phyloP scores from a whole-genome alignment of 2,888 invertebrate genomes.

The Scaeva pyrastri region DNA sequence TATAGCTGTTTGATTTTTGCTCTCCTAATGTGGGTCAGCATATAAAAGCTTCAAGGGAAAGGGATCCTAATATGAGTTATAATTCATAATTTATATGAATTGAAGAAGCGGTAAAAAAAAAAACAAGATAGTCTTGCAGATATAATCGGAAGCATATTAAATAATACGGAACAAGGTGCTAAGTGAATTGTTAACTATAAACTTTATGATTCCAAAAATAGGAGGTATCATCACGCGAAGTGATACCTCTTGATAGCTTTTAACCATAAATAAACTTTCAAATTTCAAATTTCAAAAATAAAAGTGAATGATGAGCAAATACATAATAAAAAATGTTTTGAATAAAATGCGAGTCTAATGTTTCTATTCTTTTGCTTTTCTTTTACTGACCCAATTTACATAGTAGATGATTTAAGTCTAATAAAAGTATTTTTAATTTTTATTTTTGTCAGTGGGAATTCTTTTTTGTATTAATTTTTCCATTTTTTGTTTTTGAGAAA shows the following conservation, averaged over 20 bases:
- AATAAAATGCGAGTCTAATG: neutral
- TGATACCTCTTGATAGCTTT: constrained; percentile 1
- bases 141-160: constrained; percentile 38
- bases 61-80: neutral
- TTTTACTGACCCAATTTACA: constrained; percentile 23
- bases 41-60: neutral
- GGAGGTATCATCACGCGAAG: neutral
- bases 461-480: neutral
- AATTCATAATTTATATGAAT: neutral
- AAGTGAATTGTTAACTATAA: constrained; percentile 55
- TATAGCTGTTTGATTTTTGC: neutral
- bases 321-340: neutral
- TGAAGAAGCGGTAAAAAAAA: constrained; percentile 26
- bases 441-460: neutral
- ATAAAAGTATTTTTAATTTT: neutral
- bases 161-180: constrained; percentile 53
- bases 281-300: neutral
- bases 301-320: constrained; percentile 22
- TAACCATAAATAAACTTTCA: constrained; percentile 11
- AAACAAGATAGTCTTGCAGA: neutral
- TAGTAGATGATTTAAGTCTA: constrained; percentile 2
- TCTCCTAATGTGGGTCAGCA: constrained; percentile 11
- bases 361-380: constrained; percentile 20
- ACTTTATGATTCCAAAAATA: constrained; percentile 5
- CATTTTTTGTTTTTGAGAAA: neutral